A percentile compares a stretch with the other conserved stretches of the same genome.
Evolutionary conservation across 2,797 vertebrate genomes (phyloP).

Genomic region (Gephyroberyx darwinii): DNA sequence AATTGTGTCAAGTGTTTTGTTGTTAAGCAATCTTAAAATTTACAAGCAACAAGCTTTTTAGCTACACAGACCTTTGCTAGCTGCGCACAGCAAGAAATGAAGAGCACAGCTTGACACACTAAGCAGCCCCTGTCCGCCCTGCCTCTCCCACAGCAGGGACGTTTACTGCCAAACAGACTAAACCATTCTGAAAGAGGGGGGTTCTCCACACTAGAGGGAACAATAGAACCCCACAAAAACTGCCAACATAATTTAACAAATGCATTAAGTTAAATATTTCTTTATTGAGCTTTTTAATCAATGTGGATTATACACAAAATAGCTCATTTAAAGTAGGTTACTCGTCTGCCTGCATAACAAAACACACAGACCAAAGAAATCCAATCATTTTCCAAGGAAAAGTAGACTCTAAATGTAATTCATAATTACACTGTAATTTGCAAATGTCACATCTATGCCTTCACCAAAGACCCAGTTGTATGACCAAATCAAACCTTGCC

Average conservation of each 20-base stretch:
- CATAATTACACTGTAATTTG: slow-evolving; percentile 3
- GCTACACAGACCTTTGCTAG: slow-evolving; percentile 56
- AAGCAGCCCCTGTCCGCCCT: slow-evolving; percentile 44
- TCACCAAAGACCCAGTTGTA: slow-evolving; percentile 16
- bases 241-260: slow-evolving; percentile 11
- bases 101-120: slow-evolving; percentile 57
- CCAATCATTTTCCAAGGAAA: not conserved
- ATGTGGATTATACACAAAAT: not conserved
- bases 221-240: slow-evolving; percentile 39
- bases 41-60: slow-evolving; percentile 24
- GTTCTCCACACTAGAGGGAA: slow-evolving; percentile 15
- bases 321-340: not conserved
- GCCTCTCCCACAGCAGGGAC: slow-evolving; percentile 55
- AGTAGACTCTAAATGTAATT: not conserved
- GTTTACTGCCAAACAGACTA: slow-evolving; percentile 58
- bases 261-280: not conserved
- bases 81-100: slow-evolving; percentile 41
- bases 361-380: not conserved
- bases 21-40: not conserved
- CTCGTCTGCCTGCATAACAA: not conserved
- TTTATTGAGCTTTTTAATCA: not conserved
- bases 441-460: slow-evolving; percentile 12
- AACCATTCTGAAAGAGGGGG: slow-evolving; percentile 69
- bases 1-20: not conserved
- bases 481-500: slow-evolving; percentile 29